Evolutionary conservation across 1,140 invertebrate genomes (phyloP).

Genomic region (Sminthurinus signatus): DNA sequence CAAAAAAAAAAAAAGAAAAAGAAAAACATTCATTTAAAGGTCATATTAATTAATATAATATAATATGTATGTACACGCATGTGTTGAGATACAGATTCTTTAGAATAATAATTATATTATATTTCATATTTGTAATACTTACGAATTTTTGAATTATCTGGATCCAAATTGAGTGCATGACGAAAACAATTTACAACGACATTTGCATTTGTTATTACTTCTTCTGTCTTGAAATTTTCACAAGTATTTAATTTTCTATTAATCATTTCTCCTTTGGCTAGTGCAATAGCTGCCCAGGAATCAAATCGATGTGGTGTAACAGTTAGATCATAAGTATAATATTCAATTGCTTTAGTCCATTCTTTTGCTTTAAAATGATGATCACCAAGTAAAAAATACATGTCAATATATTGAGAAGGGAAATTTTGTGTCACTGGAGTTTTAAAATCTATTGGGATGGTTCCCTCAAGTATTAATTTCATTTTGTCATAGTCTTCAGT

Average conservation of each 20-base stretch:
- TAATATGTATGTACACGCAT: too few relatives aligned
- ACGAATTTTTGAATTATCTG: constrained; percentile 62
- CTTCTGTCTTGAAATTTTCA: constrained; percentile 53
- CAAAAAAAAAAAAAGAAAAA: too few relatives aligned
- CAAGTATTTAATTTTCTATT: constrained; percentile 73
- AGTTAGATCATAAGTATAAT: constrained; percentile 75
- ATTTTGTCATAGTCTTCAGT: constrained; percentile 49
- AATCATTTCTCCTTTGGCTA: constrained; percentile 69
- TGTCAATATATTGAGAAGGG: constrained; percentile 54
- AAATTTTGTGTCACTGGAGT: constrained; percentile 43
- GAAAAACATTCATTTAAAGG: too few relatives aligned
- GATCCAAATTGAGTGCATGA: constrained; percentile 63
- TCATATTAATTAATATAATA: too few relatives aligned
- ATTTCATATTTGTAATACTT: too few relatives aligned
- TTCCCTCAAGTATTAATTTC: constrained; percentile 59
- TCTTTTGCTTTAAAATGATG: constrained; percentile 87
- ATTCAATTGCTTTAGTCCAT: constrained; percentile 63
- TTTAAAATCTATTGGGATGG: constrained; percentile 47
- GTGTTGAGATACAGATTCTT: too few relatives aligned
- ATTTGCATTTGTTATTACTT: constrained; percentile 62
- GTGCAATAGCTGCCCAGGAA: constrained; percentile 84
- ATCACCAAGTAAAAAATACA: constrained; percentile 85
- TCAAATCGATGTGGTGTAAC: constrained; percentile 70
- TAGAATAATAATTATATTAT: too few relatives aligned
- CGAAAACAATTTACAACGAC: constrained; percentile 69